Evolutionary conservation across 2,797 vertebrate genomes (phyloP).

Genomic region (Heterohyrax brucei): DNA sequence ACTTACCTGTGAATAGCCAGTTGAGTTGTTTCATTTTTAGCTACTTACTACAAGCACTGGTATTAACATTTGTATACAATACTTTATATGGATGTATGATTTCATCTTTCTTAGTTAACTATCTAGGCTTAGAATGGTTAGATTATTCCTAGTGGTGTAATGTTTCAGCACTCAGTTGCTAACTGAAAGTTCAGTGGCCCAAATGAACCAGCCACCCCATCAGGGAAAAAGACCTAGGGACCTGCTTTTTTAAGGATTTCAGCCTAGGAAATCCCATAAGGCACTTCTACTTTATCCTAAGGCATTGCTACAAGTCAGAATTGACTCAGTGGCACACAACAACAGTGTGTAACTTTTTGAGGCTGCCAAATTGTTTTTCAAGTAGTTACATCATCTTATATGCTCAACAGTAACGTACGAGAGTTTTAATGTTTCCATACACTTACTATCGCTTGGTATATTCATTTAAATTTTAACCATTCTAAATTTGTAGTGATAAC

Average conservation of each 20-base stretch:
- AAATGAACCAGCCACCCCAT: background rate
- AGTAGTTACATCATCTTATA: background rate
- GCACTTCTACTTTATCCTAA: background rate
- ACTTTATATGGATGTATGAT: background rate
- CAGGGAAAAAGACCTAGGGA: background rate
- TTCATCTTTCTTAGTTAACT: background rate
- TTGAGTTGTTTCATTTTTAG: background rate
- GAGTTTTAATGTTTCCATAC: background rate
- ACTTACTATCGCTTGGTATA: no score
- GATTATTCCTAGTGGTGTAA: background rate
- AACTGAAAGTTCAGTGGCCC: background rate
- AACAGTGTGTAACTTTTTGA: background rate
- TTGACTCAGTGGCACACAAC: background rate
- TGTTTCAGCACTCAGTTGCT: background rate
- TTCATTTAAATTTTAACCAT: no score
- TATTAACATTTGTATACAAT: background rate
- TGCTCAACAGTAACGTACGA: background rate
- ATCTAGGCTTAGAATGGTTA: background rate
- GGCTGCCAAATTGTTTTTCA: background rate
- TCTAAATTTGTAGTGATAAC: background rate
- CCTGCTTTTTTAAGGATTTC: background rate
- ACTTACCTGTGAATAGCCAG: background rate
- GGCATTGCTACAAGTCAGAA: background rate
- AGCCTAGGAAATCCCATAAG: background rate
- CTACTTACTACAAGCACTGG: background rate